Evolutionary conservation across 2,888 invertebrate genomes (phyloP), one percentile per base, ranked within the genome.

Genomic region (Galeopsomyia nigrocyanea): DNA sequence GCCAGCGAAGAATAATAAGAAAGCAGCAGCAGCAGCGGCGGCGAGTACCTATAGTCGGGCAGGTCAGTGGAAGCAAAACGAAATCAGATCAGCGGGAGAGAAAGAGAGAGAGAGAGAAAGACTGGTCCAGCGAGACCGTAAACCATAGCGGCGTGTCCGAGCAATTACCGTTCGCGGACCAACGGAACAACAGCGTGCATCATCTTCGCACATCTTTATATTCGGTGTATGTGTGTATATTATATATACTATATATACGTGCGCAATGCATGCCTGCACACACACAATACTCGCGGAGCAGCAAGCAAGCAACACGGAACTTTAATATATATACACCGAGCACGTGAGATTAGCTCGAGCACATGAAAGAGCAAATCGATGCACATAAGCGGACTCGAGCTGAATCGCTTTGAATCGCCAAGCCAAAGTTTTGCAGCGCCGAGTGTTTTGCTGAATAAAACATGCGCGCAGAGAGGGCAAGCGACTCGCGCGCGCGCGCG

Each of bases 31-130:
- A 10, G 19, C 26, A 26, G 14, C 10, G 16, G 46, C 53, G n/a
- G 68, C 65, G 55, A 76, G 73, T 74, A 74, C 71, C 72, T 51
- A 74, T 73, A 63, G 73, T 64, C 58, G 66, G 68, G 73, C 69
- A 58, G 71, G 58, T 68, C 75, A 74, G 74, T 70, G 79, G 81
- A 80, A 83, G 78, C 78, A 80, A 82, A 80, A 80, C 76, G 75
- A 80, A 80, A 81, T 80, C 80, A 80, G 81, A 81, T 82, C 82
- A 61, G 79, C 77, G 76, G 79, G 77, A 65, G 76, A 76, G 72
- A 71, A 74, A 67, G 67, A 67, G 61, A 76, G 72, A 70, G 75
- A 67, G 67, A 67, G 53, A 62, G 61, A 69, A 26, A 56, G 56
- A 62, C 17, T 7, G 47, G 50, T 57, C 13, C 55, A 17, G 67